A percentile compares a stretch with the other conserved stretches of the same genome.
These are phyloP conservation scores for Nycticorax nycticorax DNA, from an alignment of 2,113 vertebrate species.

Conservation along the genomic window DNA sequence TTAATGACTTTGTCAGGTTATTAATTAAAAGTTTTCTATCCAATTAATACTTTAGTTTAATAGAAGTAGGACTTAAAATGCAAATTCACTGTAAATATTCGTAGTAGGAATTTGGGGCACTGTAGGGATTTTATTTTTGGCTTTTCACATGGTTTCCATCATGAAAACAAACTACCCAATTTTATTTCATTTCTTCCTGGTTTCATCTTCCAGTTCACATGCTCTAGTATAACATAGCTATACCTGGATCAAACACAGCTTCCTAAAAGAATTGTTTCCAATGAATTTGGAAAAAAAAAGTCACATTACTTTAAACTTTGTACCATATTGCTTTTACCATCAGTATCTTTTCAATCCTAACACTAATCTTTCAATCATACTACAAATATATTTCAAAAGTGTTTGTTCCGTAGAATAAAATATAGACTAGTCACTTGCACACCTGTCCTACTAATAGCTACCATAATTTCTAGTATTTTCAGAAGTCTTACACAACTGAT, in stretches of 20 bases:
- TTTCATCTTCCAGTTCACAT: neutral
- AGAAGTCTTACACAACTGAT: neutral
- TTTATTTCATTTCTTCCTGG: neutral
- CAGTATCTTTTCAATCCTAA: neutral
- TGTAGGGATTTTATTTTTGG: neutral
- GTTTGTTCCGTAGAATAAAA: neutral
- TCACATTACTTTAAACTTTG: neutral
- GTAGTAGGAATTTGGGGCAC: neutral
- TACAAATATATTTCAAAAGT: neutral
- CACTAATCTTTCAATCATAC: neutral
- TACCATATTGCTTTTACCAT: neutral
- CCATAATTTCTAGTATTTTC: neutral
- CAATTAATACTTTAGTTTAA: neutral
- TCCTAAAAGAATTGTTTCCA: neutral
- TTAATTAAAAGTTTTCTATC: neutral
- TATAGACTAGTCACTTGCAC: neutral
- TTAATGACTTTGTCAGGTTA: neutral
- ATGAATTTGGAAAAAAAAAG: neutral
- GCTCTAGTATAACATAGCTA: neutral
- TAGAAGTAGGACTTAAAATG: neutral
- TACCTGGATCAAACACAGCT: neutral
- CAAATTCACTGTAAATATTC: neutral
- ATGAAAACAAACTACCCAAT: neutral
- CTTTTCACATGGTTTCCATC: neutral
- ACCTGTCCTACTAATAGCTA: neutral